Percentiles rank a stretch among this genome's conserved stretches.
phyloP scores from a whole-genome alignment of 2,797 vertebrate species.

The Odontamblyopus rebecca region DNA sequence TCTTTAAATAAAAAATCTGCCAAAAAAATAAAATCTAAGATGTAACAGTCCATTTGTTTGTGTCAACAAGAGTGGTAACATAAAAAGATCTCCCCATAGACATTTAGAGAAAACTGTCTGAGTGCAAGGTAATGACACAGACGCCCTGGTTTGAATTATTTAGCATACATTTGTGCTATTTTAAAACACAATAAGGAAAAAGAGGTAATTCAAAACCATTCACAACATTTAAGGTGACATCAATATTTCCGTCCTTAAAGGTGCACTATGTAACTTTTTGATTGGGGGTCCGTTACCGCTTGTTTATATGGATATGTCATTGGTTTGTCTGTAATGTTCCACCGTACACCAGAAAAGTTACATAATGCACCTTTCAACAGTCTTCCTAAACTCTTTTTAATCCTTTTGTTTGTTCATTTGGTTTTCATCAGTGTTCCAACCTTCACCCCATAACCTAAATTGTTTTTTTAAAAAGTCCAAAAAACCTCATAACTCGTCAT shows the following conservation, averaged over 20 bases:
- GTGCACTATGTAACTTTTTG: no score
- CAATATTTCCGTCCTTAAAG: neutral
- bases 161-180: constrained; percentile 29
- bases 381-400: constrained; percentile 21
- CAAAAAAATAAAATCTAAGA: neutral
- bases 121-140: neutral
- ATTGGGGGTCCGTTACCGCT: no score
- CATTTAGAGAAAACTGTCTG: neutral
- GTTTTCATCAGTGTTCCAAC: constrained; percentile 25
- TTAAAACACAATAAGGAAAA: constrained; percentile 31
- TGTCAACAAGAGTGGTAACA: constrained; percentile 18
- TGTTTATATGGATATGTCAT: no score
- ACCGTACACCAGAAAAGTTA: no score
- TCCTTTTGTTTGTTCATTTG: no score
- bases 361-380: neutral
- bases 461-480: neutral
- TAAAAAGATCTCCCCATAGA: neutral
- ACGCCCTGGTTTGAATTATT: neutral
- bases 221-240: constrained; percentile 17
- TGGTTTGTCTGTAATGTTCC: no score
- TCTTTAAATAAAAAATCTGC: neutral
- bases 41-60: neutral
- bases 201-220: constrained; percentile 37
- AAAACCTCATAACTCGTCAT: constrained; percentile 87
- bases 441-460: constrained; percentile 31